Conservation (phyloP, 2,113 vertebrate genomes). For the Lagenorhynchus albirostris region DNA sequence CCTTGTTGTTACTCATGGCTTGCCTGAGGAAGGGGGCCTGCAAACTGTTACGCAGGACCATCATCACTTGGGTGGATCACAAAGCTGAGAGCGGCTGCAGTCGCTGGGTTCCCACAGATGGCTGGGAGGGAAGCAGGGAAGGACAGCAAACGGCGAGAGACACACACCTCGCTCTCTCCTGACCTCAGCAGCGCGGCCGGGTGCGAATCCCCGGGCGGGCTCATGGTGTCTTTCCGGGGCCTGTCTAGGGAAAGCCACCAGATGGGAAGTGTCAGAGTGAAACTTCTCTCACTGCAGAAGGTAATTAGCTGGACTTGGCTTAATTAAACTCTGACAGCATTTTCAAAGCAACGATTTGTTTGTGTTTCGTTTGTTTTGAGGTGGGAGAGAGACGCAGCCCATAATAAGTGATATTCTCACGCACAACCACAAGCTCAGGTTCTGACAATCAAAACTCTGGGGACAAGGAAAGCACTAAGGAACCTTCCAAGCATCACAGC, state of each 20-base stretch:
- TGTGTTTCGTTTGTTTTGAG: background rate
- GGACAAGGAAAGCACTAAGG: background rate
- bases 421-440: background rate
- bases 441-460: background rate
- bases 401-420: background rate
- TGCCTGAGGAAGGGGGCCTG: slow-evolving; percentile 61
- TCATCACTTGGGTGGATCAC: slow-evolving; percentile 43
- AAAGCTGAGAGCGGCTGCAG: slow-evolving; percentile 50
- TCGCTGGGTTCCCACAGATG: slow-evolving; percentile 49
- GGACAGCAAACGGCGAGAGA: slow-evolving; percentile 48
- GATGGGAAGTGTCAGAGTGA: slow-evolving; percentile 20
- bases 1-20: slow-evolving; percentile 23
- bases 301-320: slow-evolving; percentile 38
- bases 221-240: background rate
- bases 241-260: slow-evolving; percentile 34
- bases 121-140: slow-evolving; percentile 29
- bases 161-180: background rate
- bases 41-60: slow-evolving; percentile 54
- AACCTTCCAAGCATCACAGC: background rate
- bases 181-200: slow-evolving; percentile 5
- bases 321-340: slow-evolving; percentile 38
- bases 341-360: background rate
- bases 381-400: background rate
- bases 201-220: background rate
- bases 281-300: background rate